Percentiles rank a stretch among this genome's conserved stretches.
Evolutionary conservation across 2,888 invertebrate species (phyloP).

Genomic region (Cataglyphis livida): DNA sequence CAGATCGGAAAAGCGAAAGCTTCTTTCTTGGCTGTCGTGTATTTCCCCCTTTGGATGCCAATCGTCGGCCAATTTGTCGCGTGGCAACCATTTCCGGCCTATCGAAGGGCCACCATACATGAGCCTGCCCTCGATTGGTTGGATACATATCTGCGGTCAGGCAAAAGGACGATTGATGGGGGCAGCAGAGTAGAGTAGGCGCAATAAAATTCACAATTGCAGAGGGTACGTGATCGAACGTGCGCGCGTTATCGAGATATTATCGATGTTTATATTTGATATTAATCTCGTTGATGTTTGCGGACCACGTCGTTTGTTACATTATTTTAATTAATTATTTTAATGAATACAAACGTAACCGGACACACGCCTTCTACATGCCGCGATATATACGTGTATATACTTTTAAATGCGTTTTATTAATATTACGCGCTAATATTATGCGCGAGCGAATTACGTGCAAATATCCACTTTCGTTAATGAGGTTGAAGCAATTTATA

Average conservation of each 20-base stretch:
- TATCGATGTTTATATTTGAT: conserved; percentile 70
- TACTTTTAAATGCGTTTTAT: conserved; percentile 37
- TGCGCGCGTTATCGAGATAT: conserved; percentile 46
- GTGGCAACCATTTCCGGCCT: conserved; percentile 75
- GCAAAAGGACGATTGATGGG: conserved; percentile 65
- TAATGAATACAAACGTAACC: conserved; percentile 63
- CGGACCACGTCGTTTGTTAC: conserved; percentile 63
- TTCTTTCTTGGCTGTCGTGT: conserved; percentile 63
- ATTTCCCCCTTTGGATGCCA: conserved; percentile 64
- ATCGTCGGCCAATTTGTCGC: conserved; percentile 78
- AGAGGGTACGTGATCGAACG: conserved; percentile 55
- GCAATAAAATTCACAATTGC: conserved; percentile 74
- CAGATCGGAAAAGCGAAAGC: conserved; percentile 57
- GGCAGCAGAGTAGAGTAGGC: conserved; percentile 54
- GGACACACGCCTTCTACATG: conserved; percentile 21
- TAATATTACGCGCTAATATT: conserved; percentile 46
- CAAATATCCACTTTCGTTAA: not conserved
- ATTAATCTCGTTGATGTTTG: conserved; percentile 71
- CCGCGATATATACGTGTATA: not conserved
- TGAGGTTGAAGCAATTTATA: conserved; percentile 21
- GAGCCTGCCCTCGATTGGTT: conserved; percentile 54
- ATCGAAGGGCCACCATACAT: conserved; percentile 68
- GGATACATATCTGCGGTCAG: conserved; percentile 71
- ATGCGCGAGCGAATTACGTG: conserved; percentile 6
- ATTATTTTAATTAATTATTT: conserved; percentile 74